Evolutionary conservation across 2,888 invertebrate species (phyloP), one percentile per base, ranked within the genome.

Genomic region (Pasiphila rectangulata): DNA sequence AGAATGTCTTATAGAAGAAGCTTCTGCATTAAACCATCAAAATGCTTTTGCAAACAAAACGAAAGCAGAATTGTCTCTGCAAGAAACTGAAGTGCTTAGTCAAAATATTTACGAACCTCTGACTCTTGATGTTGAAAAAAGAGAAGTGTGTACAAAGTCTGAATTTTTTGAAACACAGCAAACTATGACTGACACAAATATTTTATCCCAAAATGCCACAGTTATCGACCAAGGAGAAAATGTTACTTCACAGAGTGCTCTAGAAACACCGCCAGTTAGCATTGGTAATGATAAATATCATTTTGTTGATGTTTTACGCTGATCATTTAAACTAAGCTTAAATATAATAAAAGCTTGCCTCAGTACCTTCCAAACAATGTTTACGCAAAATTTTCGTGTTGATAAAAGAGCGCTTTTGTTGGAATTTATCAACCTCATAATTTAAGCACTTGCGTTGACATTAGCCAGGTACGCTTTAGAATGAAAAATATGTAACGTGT

Each of bases 271-370:
- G 10, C 32, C 6, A 9, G 9, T 16, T 17, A 16, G 1, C 15
- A 30, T 30, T 19, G 32, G 32, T 32, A 32, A 32, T 17, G 3
- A 17, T 16, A 17, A 5, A 17, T 9, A 30, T 19, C 32, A n/a
- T n/a, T 16, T 30, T 16, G 15, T 30, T 17, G 17, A n/a, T 30
- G n/a, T 32, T n/a, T 32, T n/a, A n/a, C n/a, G n/a, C n/a, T n/a
- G n/a, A 32, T 17, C 27, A 27, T 1, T 32, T 16, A 32, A 21
- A 7, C 21, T 21, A 21, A 21, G 17, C 32, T 13, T 13, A 27
- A n/a, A 13, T 27, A 32, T 16, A 32, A 2, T 17, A 10, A 32
- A 17, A 6, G 13, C 6, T 27, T 27, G 6, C 6, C 13, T 13
- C 1, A 6, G 13, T 3, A 13, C 27, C 13, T 27, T 27, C 13